Base-by-base conservation (phyloP, 2,113 vertebrate species). In the Nothobranchius kuhntae region DNA sequence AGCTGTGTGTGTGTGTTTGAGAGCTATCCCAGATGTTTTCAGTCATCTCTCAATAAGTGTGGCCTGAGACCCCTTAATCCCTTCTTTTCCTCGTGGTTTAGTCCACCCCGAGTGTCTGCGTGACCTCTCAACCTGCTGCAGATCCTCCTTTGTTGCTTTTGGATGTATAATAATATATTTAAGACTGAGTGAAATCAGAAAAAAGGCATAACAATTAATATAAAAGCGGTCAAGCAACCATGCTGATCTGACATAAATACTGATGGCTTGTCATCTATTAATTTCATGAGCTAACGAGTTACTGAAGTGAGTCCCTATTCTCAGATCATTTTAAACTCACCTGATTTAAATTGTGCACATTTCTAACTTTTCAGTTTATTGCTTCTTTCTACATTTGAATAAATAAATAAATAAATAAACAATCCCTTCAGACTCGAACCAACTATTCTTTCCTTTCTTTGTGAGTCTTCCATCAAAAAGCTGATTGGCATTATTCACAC, bases 21-120 rank as follows among this genome's bases (percentile, higher is more conserved):
- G 87, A 92, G 77, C 75, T 68, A 87, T 86, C 64, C 89, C 92
- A 94, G 90, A 92, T 93, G 91, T 92, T 91, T 87, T 68, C 60
- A 80, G 89, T 90, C 87, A 84, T 86, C 80, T 87, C 80, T 78
- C 89, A 91, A 86, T 91, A 91, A 90, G 85, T 87, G 89, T 79
- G 67, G 75, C 83, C 77, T 88, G 87, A 92, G 89, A 88, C 83
- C 79, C 76, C 75, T 79, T 89, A 92, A 83, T 75, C 68, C 46
- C 60, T 50, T 75, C 63, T 82, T 71, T 75, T 82, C 76, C 76
- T 86, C 82, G 83, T 77, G 78, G 80, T 79, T 86, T 68, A 78
- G 78, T 89, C 83, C 77, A 81, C 75, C 68, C 81, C 81, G 54
- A 77, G 71, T 71, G 71, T 84, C 76, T 84, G 66, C 26, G 10